A percentile compares a stretch with the other conserved stretches of the same genome.
Conservation (phyloP, 2,113 vertebrate genomes). For the Rhipidura dahli region DNA sequence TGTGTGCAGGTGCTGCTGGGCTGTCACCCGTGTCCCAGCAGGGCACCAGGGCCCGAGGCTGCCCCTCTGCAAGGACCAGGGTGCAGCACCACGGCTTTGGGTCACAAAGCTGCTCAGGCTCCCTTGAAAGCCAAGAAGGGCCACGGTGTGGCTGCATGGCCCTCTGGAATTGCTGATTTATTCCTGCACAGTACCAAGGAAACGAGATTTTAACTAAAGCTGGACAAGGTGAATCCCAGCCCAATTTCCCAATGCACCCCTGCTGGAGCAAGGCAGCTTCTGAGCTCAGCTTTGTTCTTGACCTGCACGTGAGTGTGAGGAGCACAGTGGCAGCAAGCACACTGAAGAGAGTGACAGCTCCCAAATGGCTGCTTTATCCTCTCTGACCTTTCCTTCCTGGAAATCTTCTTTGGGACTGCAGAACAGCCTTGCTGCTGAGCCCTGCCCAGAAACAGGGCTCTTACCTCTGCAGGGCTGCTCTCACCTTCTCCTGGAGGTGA, state of each 20-base stretch:
- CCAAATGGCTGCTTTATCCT: neutral
- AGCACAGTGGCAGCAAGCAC: neutral
- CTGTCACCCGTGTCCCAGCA: neutral
- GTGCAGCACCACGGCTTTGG: neutral
- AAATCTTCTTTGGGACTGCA: neutral
- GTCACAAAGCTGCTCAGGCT: neutral
- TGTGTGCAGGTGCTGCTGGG: neutral
- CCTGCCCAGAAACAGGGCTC: neutral
- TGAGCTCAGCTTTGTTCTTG: neutral
- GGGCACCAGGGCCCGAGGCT: fast-evolving
- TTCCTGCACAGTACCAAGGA: neutral
- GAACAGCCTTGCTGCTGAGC: neutral
- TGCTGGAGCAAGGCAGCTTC: neutral
- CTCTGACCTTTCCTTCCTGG: neutral
- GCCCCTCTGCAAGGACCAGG: neutral
- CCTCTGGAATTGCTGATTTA: neutral
- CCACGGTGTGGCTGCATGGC: neutral
- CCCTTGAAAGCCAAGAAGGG: neutral
- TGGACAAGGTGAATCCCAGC: neutral
- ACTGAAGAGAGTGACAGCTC: neutral
- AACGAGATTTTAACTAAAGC: neutral
- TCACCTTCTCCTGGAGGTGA: neutral
- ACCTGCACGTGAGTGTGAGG: neutral
- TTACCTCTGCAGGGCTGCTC: slow-evolving; percentile 24
- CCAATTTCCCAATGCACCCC: neutral